Evolutionary conservation across 2,888 invertebrate species (phyloP), one percentile per base, ranked within the genome.

Genomic region (Clanis bilineata): DNA sequence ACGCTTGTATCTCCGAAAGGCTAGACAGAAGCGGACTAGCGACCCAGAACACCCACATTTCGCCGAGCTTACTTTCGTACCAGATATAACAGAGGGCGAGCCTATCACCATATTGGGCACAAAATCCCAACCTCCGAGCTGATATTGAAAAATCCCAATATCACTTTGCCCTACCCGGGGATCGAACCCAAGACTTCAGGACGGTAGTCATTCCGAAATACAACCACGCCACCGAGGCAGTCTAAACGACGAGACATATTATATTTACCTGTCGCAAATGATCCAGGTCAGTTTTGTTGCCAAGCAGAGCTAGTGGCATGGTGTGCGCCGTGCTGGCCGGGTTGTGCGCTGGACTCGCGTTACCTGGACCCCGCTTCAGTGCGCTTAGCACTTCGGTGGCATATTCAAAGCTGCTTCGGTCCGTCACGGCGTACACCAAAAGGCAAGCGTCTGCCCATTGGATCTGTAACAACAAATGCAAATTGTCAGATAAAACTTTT

Each of bases 371-470:
- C 59, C 93, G 80, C 69, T 94, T 93, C 55, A 96, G 86, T 57
- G 94, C 93, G 62, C 89, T 93, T 61, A 95, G 77, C 38, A 94
- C 93, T 76, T 95, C 94, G 3, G 93, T 86, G 10, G 96, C 96
- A 76, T 95, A 95, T 66, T 94, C 93, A 72, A 96, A 95, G 71
- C 95, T 95, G 68, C 91, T 93, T 65, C 94, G 93, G 73, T 95
- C 95, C 7, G 95, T 96, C 72, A 96, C 95, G 68, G 95, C 95
- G 85, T 96, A 96, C 28, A 96, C 96, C 47, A 96, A 93, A 12
- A 96, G 93, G 74, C 95, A 96, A 0, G 95, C 96, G 79, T 96
- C 96, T 1, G 96, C 96, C 96, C 96, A 96, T 80, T 95, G 94
- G 60, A 96, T 94, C 88, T 93, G 82, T 39, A 88, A 86, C 85